Evolutionary conservation across 2,888 invertebrate genomes (phyloP).

Genomic region (Stegophylla sp.): DNA sequence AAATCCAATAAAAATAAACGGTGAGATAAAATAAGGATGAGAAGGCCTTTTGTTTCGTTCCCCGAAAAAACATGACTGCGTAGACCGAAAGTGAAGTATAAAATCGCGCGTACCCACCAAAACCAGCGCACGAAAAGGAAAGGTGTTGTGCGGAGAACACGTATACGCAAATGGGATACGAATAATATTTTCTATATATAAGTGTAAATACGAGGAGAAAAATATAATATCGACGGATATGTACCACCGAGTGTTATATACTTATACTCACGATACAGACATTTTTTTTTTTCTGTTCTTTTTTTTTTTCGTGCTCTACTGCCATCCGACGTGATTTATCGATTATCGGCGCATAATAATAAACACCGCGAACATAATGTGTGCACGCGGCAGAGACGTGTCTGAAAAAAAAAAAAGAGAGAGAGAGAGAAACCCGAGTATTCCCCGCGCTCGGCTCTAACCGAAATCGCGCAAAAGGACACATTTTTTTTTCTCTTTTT

Average conservation of each 20-base stretch:
- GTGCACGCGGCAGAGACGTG: slow-evolving; percentile 14
- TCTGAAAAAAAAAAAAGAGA: not conserved
- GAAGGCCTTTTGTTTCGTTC: not conserved
- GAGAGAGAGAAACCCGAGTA: not conserved
- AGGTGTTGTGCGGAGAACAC: not conserved
- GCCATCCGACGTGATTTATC: slow-evolving; percentile 30
- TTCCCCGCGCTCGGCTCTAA: not conserved
- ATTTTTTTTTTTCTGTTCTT: not conserved
- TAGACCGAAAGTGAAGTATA: not conserved
- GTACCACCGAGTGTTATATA: not conserved
- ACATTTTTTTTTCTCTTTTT: not conserved
- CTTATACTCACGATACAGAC: not conserved
- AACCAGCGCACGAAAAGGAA: not conserved
- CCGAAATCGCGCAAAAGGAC: not conserved
- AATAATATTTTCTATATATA: not conserved
- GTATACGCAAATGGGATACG: slow-evolving; percentile 5
- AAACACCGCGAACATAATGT: slow-evolving; percentile 18
- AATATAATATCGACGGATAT: not conserved
- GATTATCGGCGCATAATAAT: slow-evolving; percentile 38
- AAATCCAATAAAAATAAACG: too few species aligned
- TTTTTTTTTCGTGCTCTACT: not conserved
- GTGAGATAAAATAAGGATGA: too few species aligned
- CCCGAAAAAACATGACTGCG: not conserved
- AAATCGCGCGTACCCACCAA: too few species aligned
- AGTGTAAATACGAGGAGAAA: not conserved